A percentile compares a stretch with the other conserved stretches of the same genome.
These are phyloP conservation scores for Hanleya hanleyi DNA, from an alignment of 2,888 invertebrate species.

Conservation along the genomic window DNA sequence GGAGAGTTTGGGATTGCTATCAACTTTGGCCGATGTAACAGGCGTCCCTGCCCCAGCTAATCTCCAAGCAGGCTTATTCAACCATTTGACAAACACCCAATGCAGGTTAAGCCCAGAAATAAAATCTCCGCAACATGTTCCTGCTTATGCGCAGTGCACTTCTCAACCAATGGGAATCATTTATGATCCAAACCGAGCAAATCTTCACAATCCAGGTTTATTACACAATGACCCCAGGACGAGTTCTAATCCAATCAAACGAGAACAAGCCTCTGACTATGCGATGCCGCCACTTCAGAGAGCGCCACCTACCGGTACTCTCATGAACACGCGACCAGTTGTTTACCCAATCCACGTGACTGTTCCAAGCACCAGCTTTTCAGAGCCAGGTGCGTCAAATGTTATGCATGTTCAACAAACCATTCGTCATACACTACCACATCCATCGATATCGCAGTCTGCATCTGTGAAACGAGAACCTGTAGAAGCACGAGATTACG, in stretches of 20 bases:
- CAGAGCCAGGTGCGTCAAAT: neutral
- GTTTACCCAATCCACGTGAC: neutral
- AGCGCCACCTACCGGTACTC: no score
- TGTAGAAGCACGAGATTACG: neutral
- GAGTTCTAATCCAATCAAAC: neutral
- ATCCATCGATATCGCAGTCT: no score
- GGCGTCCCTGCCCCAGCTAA: neutral
- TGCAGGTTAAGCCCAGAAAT: neutral
- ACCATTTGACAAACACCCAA: neutral
- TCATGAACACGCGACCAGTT: neutral
- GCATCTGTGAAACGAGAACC: neutral
- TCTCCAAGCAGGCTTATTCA: constrained; percentile 2
- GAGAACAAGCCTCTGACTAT: neutral
- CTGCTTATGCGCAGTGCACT: neutral
- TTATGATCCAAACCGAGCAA: neutral
- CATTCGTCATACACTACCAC: neutral
- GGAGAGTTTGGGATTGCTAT: neutral
- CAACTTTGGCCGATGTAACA: neutral
- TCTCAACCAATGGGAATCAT: neutral
- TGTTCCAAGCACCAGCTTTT: neutral
- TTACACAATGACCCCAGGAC: neutral
- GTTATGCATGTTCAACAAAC: neutral
- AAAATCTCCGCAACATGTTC: neutral
- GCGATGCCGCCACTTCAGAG: neutral
- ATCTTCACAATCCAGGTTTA: neutral